Conservation (phyloP, 2,113 vertebrate species). For the Mola mola region DNA sequence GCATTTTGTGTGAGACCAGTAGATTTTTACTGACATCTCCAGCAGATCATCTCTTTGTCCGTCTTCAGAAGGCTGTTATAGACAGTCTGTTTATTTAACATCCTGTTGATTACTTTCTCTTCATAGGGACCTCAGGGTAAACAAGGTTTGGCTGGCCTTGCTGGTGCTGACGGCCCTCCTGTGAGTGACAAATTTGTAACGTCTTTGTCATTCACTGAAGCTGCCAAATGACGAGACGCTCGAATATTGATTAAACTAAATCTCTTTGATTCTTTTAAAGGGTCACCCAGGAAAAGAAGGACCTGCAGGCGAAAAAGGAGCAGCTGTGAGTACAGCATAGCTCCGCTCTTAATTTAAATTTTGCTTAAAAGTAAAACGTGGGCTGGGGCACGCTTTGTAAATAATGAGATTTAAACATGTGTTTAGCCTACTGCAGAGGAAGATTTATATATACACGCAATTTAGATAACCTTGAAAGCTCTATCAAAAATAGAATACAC, state of each 20-base stretch:
- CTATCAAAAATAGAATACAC: slow-evolving; percentile 7
- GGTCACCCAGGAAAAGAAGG: slow-evolving; percentile 98
- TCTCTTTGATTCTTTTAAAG: slow-evolving; percentile 71
- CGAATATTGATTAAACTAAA: slow-evolving; percentile 1
- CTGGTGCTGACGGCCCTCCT: slow-evolving; percentile 93
- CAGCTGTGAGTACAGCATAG: slow-evolving; percentile 83
- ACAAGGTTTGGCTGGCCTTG: slow-evolving; percentile 89
- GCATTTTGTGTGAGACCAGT: too few species aligned
- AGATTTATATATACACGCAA: slow-evolving; percentile 14
- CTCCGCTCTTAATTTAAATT: neutral
- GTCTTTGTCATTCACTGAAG: slow-evolving; percentile 3
- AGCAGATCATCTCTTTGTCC: slow-evolving; percentile 11
- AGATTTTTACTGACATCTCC: too few species aligned
- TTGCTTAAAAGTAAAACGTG: neutral
- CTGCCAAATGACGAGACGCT: neutral
- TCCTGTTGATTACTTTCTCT: slow-evolving; percentile 42
- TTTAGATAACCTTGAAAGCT: slow-evolving; percentile 24
- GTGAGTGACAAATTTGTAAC: slow-evolving; percentile 81
- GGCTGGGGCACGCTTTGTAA: neutral
- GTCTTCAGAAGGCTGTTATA: neutral
- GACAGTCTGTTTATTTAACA: neutral
- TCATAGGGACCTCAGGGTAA: slow-evolving; percentile 93
- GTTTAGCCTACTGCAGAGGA: neutral
- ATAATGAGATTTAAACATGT: neutral
- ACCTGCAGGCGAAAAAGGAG: slow-evolving; percentile 93